Percentiles rank a stretch among this genome's conserved stretches.
These are phyloP conservation scores for Carettochelys insculpta DNA, from an alignment of 2,113 vertebrate genomes.

Conservation along the genomic window DNA sequence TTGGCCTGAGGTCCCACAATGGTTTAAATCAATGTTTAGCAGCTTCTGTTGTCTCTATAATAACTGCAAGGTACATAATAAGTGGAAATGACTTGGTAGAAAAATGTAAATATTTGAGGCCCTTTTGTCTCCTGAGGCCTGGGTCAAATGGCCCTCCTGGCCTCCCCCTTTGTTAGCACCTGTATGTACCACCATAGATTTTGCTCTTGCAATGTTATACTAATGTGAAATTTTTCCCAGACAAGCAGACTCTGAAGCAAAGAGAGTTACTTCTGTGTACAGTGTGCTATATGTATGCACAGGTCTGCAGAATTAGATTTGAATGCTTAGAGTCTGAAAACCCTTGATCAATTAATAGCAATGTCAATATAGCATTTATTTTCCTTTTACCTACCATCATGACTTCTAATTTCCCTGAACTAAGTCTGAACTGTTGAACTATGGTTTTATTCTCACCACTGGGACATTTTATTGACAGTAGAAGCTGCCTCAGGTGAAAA, in stretches of 20 bases:
- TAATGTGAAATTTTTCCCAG: neutral
- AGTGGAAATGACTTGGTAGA: too few relatives aligned
- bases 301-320: neutral
- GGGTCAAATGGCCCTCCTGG: too few relatives aligned
- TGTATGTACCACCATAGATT: neutral
- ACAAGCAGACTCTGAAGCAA: neutral
- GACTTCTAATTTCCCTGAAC: neutral
- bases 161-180: too few relatives aligned
- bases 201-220: neutral
- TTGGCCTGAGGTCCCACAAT: too few relatives aligned
- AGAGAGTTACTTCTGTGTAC: neutral
- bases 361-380: neutral
- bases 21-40: too few relatives aligned
- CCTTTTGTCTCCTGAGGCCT: too few relatives aligned
- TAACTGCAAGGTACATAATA: too few relatives aligned
- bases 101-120: too few relatives aligned
- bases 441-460: neutral
- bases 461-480: neutral
- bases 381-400: neutral
- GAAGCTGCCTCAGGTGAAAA: constrained; percentile 23
- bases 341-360: neutral
- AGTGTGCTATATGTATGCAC: neutral
- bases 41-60: too few relatives aligned
- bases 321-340: neutral
- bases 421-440: neutral